These are phyloP conservation scores for Parascotia fuliginaria DNA, from an alignment of 2,888 invertebrate species.

Conservation along the genomic window DNA sequence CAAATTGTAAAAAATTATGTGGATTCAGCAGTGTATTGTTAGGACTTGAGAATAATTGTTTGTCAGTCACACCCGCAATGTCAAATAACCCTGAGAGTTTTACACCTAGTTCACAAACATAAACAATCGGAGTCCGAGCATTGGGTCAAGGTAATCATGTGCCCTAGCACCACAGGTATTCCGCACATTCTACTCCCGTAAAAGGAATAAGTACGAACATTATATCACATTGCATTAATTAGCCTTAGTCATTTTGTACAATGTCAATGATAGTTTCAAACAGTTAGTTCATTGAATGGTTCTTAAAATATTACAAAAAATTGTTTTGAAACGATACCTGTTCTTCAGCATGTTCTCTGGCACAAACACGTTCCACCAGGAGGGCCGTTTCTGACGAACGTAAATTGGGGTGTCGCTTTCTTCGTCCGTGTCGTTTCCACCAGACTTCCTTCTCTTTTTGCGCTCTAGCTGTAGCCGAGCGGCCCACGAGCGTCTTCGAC, in stretches of 20 bases:
- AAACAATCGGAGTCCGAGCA: slow-evolving; percentile 64
- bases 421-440: slow-evolving; percentile 75
- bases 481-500: slow-evolving; percentile 88
- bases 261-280: slow-evolving; percentile 16
- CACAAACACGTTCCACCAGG: slow-evolving; percentile 96
- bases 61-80: slow-evolving; percentile 24
- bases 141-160: slow-evolving; percentile 75
- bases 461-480: slow-evolving; percentile 82
- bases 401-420: slow-evolving; percentile 75
- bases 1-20: neutral
- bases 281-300: slow-evolving; percentile 11
- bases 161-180: slow-evolving; percentile 55
- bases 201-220: slow-evolving; percentile 48
- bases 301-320: neutral
- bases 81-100: slow-evolving; percentile 55
- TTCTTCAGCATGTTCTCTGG: slow-evolving; percentile 90
- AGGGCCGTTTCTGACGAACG: slow-evolving; percentile 90
- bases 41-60: slow-evolving; percentile 1
- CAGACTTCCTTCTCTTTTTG: slow-evolving; percentile 85
- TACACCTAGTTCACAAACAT: slow-evolving; percentile 56
- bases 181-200: slow-evolving; percentile 68
- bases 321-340: slow-evolving; percentile 79
- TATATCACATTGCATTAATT: slow-evolving; percentile 54
- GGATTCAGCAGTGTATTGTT: neutral
- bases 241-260: slow-evolving; percentile 26